Conservation (phyloP, 2,797 vertebrate species). For the Liasis olivaceus region DNA sequence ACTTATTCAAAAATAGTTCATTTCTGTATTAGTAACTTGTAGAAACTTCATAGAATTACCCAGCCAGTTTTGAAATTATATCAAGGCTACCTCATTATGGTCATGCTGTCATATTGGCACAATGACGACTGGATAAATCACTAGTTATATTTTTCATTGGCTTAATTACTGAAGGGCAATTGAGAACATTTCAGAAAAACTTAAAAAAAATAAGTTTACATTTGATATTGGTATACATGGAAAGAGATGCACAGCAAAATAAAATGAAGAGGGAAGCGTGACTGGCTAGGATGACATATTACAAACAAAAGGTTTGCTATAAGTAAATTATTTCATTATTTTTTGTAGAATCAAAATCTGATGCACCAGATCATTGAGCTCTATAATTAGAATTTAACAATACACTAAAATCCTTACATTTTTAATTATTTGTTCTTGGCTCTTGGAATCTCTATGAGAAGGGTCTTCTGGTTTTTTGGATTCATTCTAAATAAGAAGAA, state of each 20-base stretch:
- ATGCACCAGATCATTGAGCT: background rate
- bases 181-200: background rate
- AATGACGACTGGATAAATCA: background rate
- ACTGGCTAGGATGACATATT: background rate
- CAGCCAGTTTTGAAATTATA: background rate
- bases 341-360: background rate
- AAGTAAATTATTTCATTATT: background rate
- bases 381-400: background rate
- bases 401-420: slow-evolving; percentile 19
- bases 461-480: background rate
- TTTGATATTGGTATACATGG: background rate
- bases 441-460: slow-evolving; percentile 39
- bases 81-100: background rate
- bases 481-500: slow-evolving; percentile 48
- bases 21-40: background rate
- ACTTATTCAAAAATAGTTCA: background rate
- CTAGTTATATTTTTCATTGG: background rate
- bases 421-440: slow-evolving; percentile 45
- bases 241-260: background rate
- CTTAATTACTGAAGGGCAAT: background rate
- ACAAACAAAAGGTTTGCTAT: background rate
- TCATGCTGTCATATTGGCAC: background rate
- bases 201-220: background rate
- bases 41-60: background rate
- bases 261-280: background rate